A percentile compares a stretch with the other conserved stretches of the same genome.
These are phyloP conservation scores for Etheostoma cragini DNA, from an alignment of 2,113 vertebrate species.

Conservation along the genomic window DNA sequence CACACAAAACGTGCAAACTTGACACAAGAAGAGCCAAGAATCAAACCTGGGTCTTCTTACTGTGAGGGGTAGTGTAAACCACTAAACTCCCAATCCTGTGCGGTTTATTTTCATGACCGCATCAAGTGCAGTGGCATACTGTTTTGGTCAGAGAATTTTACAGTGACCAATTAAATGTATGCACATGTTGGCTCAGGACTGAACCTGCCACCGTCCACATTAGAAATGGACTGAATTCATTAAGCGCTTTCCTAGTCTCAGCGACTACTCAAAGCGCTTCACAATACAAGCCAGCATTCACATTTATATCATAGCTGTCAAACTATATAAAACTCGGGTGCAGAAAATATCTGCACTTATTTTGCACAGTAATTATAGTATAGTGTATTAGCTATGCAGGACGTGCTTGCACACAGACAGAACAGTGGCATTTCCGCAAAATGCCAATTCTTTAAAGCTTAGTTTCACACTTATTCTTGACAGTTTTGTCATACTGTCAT, in stretches of 20 bases:
- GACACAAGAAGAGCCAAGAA: conserved; percentile 49
- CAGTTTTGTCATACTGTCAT: conserved; percentile 21
- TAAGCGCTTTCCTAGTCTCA: too few species aligned
- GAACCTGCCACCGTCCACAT: neutral
- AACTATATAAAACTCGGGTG: neutral
- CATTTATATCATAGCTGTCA: too few species aligned
- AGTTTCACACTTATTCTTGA: conserved; percentile 1
- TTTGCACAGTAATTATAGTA: neutral
- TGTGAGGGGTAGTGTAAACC: conserved; percentile 44
- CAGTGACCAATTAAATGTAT: neutral
- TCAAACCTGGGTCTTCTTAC: conserved; percentile 56
- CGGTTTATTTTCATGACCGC: conserved; percentile 9
- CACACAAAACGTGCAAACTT: conserved; percentile 62
- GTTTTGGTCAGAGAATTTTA: neutral
- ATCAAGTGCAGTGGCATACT: neutral
- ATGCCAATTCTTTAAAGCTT: conserved; percentile 20
- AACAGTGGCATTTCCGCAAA: conserved; percentile 25
- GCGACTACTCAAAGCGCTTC: too few species aligned
- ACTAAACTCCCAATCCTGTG: conserved; percentile 21
- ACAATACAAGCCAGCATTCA: too few species aligned
- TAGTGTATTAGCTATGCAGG: too few species aligned
- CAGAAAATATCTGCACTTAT: neutral
- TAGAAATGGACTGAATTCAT: too few species aligned
- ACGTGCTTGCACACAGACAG: neutral
- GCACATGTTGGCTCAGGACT: conserved; percentile 11